Evolutionary conservation across 2,888 invertebrate genomes (phyloP).

Genomic region (Helobdella robusta): DNA sequence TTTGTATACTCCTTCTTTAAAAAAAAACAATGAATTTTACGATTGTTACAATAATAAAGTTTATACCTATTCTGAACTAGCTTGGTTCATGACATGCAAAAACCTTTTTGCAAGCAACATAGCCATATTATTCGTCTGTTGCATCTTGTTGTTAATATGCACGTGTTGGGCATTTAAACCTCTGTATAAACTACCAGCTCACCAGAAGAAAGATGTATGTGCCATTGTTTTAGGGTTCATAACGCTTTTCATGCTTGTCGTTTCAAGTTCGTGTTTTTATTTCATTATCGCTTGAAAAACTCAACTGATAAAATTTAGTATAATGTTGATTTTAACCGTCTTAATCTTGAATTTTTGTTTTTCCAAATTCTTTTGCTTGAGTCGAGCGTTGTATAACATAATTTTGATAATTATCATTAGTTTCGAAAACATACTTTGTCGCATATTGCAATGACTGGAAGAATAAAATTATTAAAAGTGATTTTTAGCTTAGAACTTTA

Average conservation of each 20-base stretch:
- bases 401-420: no score
- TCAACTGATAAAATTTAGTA: no score
- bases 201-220: conserved; percentile 12
- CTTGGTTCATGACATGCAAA: conserved; percentile 19
- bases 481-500: no score
- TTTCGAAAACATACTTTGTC: no score
- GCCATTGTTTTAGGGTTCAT: conserved; percentile 14
- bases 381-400: not conserved
- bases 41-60: not conserved
- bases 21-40: not conserved
- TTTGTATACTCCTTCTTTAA: not conserved
- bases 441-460: no score
- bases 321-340: no score
- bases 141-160: conserved; percentile 24
- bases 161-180: conserved; percentile 26
- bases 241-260: conserved; percentile 19
- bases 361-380: no score
- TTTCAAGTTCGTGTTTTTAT: conserved; percentile 20
- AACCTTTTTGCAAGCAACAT: conserved; percentile 28
- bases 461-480: no score
- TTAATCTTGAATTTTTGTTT: no score
- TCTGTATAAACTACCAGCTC: conserved; percentile 6
- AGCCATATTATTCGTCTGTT: conserved; percentile 26
- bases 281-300: no score
- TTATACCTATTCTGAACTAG: not conserved